A percentile compares a stretch with the other conserved stretches of the same genome.
These are phyloP conservation scores for Drosophila stalkeri DNA, from an alignment of 2,888 invertebrate genomes.

Conservation along the genomic window DNA sequence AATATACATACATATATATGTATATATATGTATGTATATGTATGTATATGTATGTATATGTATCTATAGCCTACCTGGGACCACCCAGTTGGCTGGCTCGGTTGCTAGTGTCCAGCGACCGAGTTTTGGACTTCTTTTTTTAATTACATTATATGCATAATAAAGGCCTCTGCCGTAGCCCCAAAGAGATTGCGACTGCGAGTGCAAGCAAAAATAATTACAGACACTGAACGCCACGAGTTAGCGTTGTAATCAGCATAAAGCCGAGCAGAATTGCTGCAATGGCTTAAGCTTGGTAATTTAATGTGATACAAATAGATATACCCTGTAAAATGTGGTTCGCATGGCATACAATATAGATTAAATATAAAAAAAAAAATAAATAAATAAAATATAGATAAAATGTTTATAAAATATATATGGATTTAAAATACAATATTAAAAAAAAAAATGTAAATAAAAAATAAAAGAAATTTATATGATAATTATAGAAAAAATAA, in stretches of 20 bases:
- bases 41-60: neutral
- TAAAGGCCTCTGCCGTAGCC: slow-evolving; percentile 54
- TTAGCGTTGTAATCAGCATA: slow-evolving; percentile 72
- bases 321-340: slow-evolving; percentile 20
- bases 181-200: slow-evolving; percentile 51
- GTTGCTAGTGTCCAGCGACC: slow-evolving; percentile 27
- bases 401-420: neutral
- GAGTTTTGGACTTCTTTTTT: slow-evolving; percentile 51
- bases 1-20: slow-evolving; percentile 6
- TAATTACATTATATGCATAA: slow-evolving; percentile 79
- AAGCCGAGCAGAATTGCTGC: slow-evolving; percentile 16
- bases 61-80: slow-evolving; percentile 44
- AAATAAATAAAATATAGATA: too few relatives aligned
- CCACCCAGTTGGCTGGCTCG: slow-evolving; percentile 64
- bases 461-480: too few relatives aligned
- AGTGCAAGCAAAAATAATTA: slow-evolving; percentile 68
- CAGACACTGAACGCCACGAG: slow-evolving; percentile 56
- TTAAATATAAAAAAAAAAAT: too few relatives aligned
- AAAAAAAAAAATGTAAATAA: neutral
- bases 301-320: neutral
- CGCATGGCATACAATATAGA: neutral
- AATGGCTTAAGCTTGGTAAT: neutral
- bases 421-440: neutral
- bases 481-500: too few relatives aligned
- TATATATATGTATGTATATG: neutral